Percentiles rank a stretch among this genome's conserved stretches.
Conservation (phyloP, 2,797 vertebrate species). For the Leptatherina wallacei region DNA sequence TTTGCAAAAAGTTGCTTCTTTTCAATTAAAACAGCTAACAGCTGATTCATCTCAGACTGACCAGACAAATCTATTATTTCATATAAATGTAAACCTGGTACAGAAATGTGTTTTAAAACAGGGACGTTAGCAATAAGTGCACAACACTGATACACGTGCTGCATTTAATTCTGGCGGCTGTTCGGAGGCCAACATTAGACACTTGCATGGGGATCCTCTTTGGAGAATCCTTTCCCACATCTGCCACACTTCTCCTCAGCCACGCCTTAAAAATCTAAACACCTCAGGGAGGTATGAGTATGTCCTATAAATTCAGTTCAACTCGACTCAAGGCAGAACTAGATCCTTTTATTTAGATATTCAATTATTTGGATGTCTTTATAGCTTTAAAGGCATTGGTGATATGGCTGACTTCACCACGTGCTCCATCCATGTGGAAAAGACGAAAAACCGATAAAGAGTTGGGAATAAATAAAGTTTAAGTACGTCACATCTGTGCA, state of each 20-base stretch:
- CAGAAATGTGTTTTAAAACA: too few species aligned
- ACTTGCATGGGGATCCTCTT: neutral
- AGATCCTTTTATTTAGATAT: neutral
- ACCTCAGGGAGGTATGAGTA: too few species aligned
- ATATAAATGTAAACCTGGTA: too few species aligned
- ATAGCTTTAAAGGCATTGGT: neutral
- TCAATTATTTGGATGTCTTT: neutral
- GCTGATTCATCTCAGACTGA: too few species aligned
- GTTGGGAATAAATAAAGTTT: constrained; percentile 18
- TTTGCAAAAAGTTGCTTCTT: too few species aligned
- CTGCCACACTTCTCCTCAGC: neutral
- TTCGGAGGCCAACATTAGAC: neutral
- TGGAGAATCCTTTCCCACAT: neutral
- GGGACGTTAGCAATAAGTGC: neutral
- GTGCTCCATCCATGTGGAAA: neutral
- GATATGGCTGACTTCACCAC: neutral
- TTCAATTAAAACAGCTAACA: too few species aligned
- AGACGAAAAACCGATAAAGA: constrained; percentile 7
- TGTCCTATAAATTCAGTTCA: neutral
- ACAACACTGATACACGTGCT: neutral
- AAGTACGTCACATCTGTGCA: constrained; percentile 60
- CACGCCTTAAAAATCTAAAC: neutral
- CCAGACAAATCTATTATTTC: too few species aligned
- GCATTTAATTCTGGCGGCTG: neutral
- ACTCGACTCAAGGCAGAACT: neutral